A percentile compares a stretch with the other conserved stretches of the same genome.
Conservation (phyloP, 2,888 invertebrate genomes). For the Limnephilus rhombicus region DNA sequence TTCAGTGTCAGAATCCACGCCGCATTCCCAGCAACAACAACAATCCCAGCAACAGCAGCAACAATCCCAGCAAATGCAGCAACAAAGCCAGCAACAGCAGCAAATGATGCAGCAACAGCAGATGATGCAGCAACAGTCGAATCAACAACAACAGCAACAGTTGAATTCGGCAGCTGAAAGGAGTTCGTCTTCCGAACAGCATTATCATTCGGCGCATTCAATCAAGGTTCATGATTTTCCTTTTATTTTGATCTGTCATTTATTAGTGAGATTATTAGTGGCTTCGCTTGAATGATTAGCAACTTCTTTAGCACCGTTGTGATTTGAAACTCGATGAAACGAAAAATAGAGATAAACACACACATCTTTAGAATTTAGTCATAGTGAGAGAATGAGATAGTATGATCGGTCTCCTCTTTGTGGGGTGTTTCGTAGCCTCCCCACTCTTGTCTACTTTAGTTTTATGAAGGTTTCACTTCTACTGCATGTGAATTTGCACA, state of each 20-base stretch:
- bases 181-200: slow-evolving; percentile 46
- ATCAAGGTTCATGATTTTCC: slow-evolving; percentile 55
- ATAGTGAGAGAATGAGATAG: too few relatives aligned
- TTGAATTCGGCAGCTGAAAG: slow-evolving; percentile 26
- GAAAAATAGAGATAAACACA: too few relatives aligned
- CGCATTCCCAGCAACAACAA: slow-evolving; percentile 32
- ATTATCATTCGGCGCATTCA: slow-evolving; percentile 64
- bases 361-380: too few relatives aligned
- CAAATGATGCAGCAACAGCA: slow-evolving; percentile 40
- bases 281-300: background rate
- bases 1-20: slow-evolving; percentile 69
- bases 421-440: too few relatives aligned
- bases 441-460: too few relatives aligned
- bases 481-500: too few relatives aligned
- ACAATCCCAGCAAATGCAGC: slow-evolving; percentile 46
- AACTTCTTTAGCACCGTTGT: background rate
- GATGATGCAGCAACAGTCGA: slow-evolving; percentile 28
- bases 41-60: slow-evolving; percentile 55
- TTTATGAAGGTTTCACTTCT: too few relatives aligned
- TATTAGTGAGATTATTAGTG: background rate
- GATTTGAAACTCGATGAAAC: too few relatives aligned
- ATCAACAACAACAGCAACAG: slow-evolving; percentile 22
- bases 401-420: too few relatives aligned
- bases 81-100: slow-evolving; percentile 4
- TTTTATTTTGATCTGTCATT: background rate